phyloP scores from a whole-genome alignment of 2,113 vertebrate genomes.

The Tiliqua scincoides region DNA sequence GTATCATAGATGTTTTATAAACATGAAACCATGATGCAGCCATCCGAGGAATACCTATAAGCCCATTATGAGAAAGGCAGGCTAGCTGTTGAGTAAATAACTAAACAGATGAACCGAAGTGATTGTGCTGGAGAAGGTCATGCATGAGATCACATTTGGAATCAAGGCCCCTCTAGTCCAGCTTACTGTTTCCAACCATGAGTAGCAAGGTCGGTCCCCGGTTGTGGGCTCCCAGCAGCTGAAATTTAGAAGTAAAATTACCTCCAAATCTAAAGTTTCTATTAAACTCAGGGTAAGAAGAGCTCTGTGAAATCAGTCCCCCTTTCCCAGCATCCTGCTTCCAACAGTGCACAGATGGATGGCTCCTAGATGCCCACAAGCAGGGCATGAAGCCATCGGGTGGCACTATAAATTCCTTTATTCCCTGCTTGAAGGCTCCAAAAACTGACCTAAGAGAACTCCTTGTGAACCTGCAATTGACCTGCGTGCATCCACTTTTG shows the following conservation, averaged over 20 bases:
- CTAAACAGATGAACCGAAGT: background rate
- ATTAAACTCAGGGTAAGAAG: no score
- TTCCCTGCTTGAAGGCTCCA: no score
- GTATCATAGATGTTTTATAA: background rate
- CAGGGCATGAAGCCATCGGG: background rate
- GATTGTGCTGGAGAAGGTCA: background rate
- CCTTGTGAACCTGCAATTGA: no score
- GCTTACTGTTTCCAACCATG: no score
- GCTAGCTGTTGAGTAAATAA: background rate
- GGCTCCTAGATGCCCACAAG: background rate
- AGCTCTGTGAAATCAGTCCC: no score
- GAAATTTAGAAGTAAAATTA: no score
- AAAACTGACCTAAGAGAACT: no score
- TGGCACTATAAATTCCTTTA: no score
- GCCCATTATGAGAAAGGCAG: background rate
- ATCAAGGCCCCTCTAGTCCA: background rate
- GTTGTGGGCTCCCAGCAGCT: background rate
- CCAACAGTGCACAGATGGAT: background rate
- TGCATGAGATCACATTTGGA: background rate
- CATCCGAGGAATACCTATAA: background rate
- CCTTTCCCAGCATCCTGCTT: no score
- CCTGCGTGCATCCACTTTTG: no score
- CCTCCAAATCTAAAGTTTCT: no score
- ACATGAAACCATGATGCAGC: background rate
- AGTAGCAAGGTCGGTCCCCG: background rate